Evolutionary conservation across 2,888 invertebrate genomes (phyloP), one percentile per base, ranked within the genome.

Genomic region (Diaperis boleti): DNA sequence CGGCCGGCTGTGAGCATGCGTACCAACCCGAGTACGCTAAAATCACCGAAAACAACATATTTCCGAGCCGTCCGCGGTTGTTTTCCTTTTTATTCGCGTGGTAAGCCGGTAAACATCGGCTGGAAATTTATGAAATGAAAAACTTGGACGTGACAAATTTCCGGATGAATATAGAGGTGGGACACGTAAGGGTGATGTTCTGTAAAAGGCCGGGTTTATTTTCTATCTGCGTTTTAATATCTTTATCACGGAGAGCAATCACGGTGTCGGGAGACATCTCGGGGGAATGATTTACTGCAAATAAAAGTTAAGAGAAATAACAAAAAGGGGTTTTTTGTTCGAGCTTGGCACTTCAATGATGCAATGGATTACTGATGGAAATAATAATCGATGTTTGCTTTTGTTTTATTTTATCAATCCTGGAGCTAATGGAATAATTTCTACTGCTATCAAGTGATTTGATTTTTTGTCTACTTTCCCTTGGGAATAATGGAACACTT

Each of bases 21-120:
- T 57, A 33, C 22, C 2, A 11, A 39, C 41, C 13, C 33, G 42
- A 59, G 47, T 50, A 62, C 60, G 60, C 52, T 44, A 59, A 65
- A 65, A 67, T 62, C 61, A 62, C 56, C 62, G 64, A 66, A 64
- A 66, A 68, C 65, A 64, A 61, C 65, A 57, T 65, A 65, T 66
- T 68, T 62, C 56, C 56, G 56, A 33, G 62, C 22, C 26, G 42
- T 14, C 22, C 26, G 42, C 11, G 55, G 57, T 44, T 33, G 39
- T 29, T 42, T 52, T 60, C 31, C 15, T 65, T 65, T 65, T 64
- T 67, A 57, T 63, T 67, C 63, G 65, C 50, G 49, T 62, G 63
- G 64, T 60, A 65, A 59, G 57, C 62, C 35, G 63, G 65, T 65
- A 67, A 66, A 66, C 64, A 66, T 57, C 41, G 59, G 59, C 45